Evolutionary conservation across 2,797 vertebrate genomes (phyloP).

Genomic region (Syncerus caffer): DNA sequence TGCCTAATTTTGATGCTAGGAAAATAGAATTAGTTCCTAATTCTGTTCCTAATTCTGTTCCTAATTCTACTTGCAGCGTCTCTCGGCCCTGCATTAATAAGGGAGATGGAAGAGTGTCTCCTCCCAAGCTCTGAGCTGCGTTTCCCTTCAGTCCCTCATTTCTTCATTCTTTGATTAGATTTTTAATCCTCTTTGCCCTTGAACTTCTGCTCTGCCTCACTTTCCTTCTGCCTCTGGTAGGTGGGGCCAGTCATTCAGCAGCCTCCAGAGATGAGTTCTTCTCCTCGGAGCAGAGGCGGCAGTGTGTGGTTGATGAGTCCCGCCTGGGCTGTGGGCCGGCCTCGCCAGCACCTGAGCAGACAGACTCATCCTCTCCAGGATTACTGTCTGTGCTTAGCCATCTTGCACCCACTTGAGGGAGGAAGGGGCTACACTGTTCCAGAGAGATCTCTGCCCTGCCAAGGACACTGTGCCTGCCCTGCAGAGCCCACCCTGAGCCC

Average conservation of each 20-base stretch:
- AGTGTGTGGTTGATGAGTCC: not conserved
- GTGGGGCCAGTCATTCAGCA: not conserved
- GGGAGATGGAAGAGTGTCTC: not conserved
- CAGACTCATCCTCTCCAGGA: not conserved
- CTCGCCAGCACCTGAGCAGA: not conserved
- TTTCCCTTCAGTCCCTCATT: constrained; percentile 32
- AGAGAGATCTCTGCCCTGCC: constrained; percentile 54
- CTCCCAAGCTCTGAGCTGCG: not conserved
- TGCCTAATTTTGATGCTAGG: constrained; percentile 52
- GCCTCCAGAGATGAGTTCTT: not conserved
- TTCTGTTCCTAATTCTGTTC: constrained; percentile 23
- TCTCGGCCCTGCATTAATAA: constrained; percentile 59
- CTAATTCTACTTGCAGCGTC: not conserved
- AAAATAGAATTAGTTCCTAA: constrained; percentile 70
- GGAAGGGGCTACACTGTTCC: not conserved
- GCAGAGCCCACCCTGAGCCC: not conserved
- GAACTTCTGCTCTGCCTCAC: constrained; percentile 5
- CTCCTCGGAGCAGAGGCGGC: not conserved
- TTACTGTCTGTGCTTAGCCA: not conserved
- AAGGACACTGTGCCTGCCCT: not conserved
- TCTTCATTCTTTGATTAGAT: constrained; percentile 53
- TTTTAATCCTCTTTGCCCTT: constrained; percentile 59
- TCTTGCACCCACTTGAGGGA: not conserved
- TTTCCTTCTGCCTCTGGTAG: not conserved
- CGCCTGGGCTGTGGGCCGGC: not conserved